These are phyloP conservation scores for Drosophila aff. DNA, from an alignment of 1,140 invertebrate genomes.

Conservation along the genomic window DNA sequence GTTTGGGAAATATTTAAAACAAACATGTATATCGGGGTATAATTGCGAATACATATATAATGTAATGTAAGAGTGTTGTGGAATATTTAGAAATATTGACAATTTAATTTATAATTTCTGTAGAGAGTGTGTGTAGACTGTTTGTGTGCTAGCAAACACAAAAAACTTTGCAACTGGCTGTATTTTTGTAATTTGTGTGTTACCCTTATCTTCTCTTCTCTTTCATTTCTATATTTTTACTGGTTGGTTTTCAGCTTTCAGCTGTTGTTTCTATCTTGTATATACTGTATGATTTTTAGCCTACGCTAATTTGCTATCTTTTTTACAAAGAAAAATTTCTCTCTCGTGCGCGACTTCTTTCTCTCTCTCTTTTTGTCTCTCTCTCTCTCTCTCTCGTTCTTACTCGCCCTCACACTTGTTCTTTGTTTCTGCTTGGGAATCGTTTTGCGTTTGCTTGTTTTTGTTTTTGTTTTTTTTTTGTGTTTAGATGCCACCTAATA, in stretches of 20 bases:
- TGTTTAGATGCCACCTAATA: constrained; percentile 57
- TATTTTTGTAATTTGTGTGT: constrained; percentile 8
- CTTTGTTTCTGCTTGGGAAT: constrained; percentile 29
- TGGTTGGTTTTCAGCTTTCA: constrained; percentile 15
- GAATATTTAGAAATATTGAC: constrained; percentile 1
- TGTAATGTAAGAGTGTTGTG: background rate
- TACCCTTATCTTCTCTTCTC: background rate
- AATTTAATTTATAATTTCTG: constrained; percentile 28
- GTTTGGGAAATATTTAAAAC: background rate
- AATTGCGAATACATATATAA: constrained; percentile 10
- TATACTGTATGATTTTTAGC: constrained; percentile 28
- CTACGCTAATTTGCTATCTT: constrained; percentile 32
- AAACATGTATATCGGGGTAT: background rate
- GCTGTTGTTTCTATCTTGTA: background rate
- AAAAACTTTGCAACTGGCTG: constrained; percentile 5
- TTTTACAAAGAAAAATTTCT: constrained; percentile 51
- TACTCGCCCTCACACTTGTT: background rate
- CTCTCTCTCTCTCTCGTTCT: background rate
- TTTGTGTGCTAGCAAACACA: constrained; percentile 27
- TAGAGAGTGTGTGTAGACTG: constrained; percentile 11
- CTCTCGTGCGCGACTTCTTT: background rate
- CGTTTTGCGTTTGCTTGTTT: constrained; percentile 28
- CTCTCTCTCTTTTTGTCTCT: background rate
- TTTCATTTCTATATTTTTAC: constrained; percentile 4
- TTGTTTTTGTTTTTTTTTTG: constrained; percentile 19